Percentiles rank a stretch among this genome's conserved stretches.
phyloP scores from a whole-genome alignment of 2,888 invertebrate species.

The Cataglyphis rosenhaueri region DNA sequence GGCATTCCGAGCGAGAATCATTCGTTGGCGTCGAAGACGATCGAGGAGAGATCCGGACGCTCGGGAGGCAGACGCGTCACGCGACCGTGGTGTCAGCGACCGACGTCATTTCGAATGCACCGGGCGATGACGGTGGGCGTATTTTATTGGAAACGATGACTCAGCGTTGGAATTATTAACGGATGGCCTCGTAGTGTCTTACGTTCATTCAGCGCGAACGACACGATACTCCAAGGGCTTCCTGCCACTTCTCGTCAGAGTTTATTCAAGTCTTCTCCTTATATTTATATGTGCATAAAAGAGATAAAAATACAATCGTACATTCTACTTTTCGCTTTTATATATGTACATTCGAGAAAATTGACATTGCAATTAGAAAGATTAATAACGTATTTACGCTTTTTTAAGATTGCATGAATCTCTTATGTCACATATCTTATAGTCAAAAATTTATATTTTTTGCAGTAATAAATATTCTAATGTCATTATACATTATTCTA shows the following conservation, averaged over 20 bases:
- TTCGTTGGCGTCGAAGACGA: neutral
- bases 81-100: slow-evolving; percentile 56
- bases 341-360: neutral
- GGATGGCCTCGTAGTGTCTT: slow-evolving; percentile 30
- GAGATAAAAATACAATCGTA: neutral
- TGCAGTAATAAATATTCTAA: too few relatives aligned
- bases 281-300: neutral
- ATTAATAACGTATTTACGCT: neutral
- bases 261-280: neutral
- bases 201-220: slow-evolving; percentile 62
- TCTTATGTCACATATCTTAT: neutral
- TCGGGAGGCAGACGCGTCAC: slow-evolving; percentile 22
- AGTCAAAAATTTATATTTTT: too few relatives aligned
- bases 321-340: neutral
- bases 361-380: neutral
- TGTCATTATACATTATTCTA: neutral
- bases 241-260: neutral
- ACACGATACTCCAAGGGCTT: neutral
- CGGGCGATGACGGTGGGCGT: slow-evolving; percentile 64
- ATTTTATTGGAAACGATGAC: slow-evolving; percentile 73
- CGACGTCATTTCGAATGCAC: slow-evolving; percentile 58
- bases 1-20: neutral
- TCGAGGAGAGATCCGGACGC: slow-evolving; percentile 13
- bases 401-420: neutral
- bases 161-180: slow-evolving; percentile 70